Evolutionary conservation across 2,797 vertebrate species (phyloP), one percentile per base, ranked within the genome.

Genomic region (Botia almorhae): DNA sequence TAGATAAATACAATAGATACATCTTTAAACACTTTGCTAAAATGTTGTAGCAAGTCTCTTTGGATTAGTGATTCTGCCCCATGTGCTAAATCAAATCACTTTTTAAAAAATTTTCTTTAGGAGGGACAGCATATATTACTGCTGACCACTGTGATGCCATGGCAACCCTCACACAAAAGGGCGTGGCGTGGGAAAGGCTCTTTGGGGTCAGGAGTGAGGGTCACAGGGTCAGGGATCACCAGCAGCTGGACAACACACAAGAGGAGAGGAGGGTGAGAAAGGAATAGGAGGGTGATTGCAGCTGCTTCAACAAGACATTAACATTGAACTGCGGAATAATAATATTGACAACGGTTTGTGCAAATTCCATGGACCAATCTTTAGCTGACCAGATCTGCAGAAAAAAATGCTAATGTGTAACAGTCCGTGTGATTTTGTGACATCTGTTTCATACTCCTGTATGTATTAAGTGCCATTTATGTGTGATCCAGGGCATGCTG

Each of bases 161-260:
- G 90, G 89, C 81, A 84, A 87, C 83, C 61, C 69, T 82, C 83
- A 85, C 88, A 94, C 93, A 95, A 94, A 93, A 94, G 92, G 93
- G 93, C 92, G 93, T 94, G 93, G 91, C 94, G 93, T 95, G 94
- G 94, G 94, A 95, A 95, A 90, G 90, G 89, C 87, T 87, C 84
- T 80, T 48, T 39, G 79, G 83, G 93, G 94, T 95, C 92, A 94
- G 92, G 91, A 94, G 92, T 94, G 89, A 94, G 91, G 92, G 89
- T 91, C 83, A 90, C 81, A 56, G 85, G 90, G 90, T 91, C 91
- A 90, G 82, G 90, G 92, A 92, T 93, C 93, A 90, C 90, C 89
- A 89, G 82, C 92, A 94, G 93, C 92, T 93, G 93, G 93, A 93
- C 92, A 93, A 92, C 91, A 92, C 90, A 93, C 88, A 94, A 93